Evolutionary conservation across 2,888 invertebrate genomes (phyloP), one percentile per base, ranked within the genome.

Genomic region (Acronicta psi): DNA sequence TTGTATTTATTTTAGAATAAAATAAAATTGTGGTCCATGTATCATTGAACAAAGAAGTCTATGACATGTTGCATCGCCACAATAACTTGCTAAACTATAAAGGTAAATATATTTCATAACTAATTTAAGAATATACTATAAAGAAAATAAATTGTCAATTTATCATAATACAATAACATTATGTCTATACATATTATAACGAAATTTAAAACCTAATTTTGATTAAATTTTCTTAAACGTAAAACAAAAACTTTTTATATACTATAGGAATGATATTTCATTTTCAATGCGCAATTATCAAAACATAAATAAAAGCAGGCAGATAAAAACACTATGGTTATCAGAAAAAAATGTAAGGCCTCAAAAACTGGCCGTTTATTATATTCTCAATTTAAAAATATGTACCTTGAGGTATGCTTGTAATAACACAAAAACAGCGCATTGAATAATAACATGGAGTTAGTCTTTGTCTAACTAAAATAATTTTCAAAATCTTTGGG

Each of bases 221-320:
- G 61, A 73, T 69, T 75, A 70, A 68, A 67, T 57, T 74, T 59
- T 63, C 72, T 68, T 71, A 75, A 68, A 73, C 70, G 61, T 68
- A 73, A 79, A 84, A 83, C 79, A 80, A 69, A 71, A 70, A 77
- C 74, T 52, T 59, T 57, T 40, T 69, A 66, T 79, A 80, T 75
- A 79, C 78, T 86, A 88, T 77, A 87, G 90, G 89, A 90, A 90
- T 90, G 90, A 85, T 84, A 79, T 63, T 79, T 79, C 73, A 75
- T 73, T 45, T 61, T 57, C 63, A 63, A 64, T 51, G 63, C 67
- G 49, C 16, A 14, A 47, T 58, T 62, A 69, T 53, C 49, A 41
- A 54, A 56, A 58, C 63, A 69, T 72, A 68, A 68, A 69, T 69
- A 63, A 63, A 63, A 59, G 44, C 50, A 51, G 38, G 58, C 23